Evolutionary conservation across 2,797 vertebrate species (phyloP).

Genomic region (Yasuhikotakia modesta): DNA sequence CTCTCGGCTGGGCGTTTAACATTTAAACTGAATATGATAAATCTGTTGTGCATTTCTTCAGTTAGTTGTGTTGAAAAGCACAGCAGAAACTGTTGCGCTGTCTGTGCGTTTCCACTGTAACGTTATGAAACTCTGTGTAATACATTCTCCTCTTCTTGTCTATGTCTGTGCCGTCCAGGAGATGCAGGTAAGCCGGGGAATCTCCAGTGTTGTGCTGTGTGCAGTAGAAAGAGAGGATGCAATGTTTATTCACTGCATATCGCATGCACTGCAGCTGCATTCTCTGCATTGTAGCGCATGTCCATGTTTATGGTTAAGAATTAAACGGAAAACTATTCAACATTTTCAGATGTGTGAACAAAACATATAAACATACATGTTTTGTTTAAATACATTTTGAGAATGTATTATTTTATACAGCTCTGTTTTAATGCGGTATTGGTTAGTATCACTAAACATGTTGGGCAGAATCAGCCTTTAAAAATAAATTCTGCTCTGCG

Average conservation of each 20-base stretch:
- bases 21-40: background rate
- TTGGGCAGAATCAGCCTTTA: conserved; percentile 29
- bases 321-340: background rate
- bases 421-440: background rate
- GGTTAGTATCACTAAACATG: background rate
- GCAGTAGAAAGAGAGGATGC: conserved; percentile 45
- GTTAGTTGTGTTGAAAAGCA: background rate
- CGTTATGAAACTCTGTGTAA: conserved; percentile 61
- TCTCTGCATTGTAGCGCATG: conserved; percentile 35
- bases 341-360: background rate
- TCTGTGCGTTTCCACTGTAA: background rate
- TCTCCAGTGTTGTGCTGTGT: conserved; percentile 59
- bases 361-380: background rate
- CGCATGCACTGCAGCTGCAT: background rate
- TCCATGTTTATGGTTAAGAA: background rate
- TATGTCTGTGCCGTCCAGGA: conserved; percentile 75
- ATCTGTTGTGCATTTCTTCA: background rate
- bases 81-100: background rate
- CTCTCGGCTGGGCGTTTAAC: background rate
- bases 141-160: conserved; percentile 66
- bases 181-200: conserved; percentile 75
- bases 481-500: conserved; percentile 49
- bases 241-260: background rate
- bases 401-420: background rate
- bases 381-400: background rate